phyloP scores from a whole-genome alignment of 2,797 vertebrate species.

The Xenopus petersii region DNA sequence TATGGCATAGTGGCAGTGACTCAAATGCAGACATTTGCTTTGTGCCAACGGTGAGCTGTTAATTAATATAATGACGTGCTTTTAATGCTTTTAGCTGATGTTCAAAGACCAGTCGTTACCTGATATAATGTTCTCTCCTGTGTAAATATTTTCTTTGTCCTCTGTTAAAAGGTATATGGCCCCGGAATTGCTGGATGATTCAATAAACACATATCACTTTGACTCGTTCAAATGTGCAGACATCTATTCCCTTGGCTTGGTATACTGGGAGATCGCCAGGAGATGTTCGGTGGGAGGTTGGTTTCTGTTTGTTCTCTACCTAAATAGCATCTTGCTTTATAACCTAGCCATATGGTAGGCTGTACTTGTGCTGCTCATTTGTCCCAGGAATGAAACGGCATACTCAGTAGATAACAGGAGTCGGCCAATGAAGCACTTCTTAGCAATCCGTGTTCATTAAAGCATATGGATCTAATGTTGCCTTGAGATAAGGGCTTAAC shows the following conservation, averaged over 20 bases:
- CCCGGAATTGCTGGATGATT: constrained; percentile 92
- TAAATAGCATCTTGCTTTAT: neutral
- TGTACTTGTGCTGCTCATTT: neutral
- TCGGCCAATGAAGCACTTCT: too few relatives aligned
- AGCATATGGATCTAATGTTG: too few relatives aligned
- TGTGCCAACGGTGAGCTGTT: neutral
- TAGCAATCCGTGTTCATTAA: neutral
- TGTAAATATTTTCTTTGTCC: constrained; percentile 26
- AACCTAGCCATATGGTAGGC: neutral
- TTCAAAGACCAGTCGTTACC: neutral
- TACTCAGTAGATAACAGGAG: neutral
- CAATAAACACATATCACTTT: constrained; percentile 84
- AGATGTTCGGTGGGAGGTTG: constrained; percentile 88
- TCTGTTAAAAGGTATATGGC: constrained; percentile 88
- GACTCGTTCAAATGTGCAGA: constrained; percentile 94
- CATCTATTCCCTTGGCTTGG: constrained; percentile 90
- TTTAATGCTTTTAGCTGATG: neutral
- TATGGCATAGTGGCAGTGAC: neutral
- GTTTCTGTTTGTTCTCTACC: constrained; percentile 1
- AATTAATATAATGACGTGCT: neutral
- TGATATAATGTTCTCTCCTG: neutral
- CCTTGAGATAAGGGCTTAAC: too few relatives aligned
- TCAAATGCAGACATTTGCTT: neutral
- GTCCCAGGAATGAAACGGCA: neutral
- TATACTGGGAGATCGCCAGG: constrained; percentile 93